phyloP scores from a whole-genome alignment of 64 coral and sea anemone genomes.

The Pocillopora damicornis region DNA sequence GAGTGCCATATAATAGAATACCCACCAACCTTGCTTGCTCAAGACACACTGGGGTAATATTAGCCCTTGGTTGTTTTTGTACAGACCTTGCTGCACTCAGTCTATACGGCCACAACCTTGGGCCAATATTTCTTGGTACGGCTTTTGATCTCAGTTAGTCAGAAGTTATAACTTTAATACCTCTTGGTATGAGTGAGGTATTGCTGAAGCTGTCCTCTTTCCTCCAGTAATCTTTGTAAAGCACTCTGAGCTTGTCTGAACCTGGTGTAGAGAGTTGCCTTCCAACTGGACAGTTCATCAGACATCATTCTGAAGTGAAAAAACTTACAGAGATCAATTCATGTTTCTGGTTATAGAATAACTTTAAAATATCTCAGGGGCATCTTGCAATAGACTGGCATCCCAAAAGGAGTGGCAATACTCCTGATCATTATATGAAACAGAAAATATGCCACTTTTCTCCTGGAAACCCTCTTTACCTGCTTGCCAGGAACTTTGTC shows the following conservation, averaged over 20 bases:
- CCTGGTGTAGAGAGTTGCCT: constrained; percentile 71
- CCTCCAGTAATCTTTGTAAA: constrained; percentile 77
- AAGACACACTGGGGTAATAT: too few relatives aligned
- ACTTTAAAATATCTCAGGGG: too few relatives aligned
- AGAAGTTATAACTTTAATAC: constrained; percentile 10
- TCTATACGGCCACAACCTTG: neutral
- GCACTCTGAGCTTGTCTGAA: constrained; percentile 83
- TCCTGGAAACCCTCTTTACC: constrained; percentile 25
- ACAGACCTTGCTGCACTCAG: too few relatives aligned
- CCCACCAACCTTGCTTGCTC: too few relatives aligned
- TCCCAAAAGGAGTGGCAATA: too few relatives aligned
- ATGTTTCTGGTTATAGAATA: too few relatives aligned
- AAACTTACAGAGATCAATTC: neutral
- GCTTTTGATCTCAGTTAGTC: neutral
- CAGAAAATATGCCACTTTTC: too few relatives aligned
- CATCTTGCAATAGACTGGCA: too few relatives aligned
- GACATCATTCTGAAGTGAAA: constrained; percentile 85
- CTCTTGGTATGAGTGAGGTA: constrained; percentile 73
- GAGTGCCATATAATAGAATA: too few relatives aligned
- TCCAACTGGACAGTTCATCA: constrained; percentile 89
- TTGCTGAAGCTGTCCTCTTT: constrained; percentile 74
- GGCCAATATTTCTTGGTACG: neutral
- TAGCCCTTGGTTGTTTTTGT: too few relatives aligned
- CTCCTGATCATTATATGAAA: too few relatives aligned
- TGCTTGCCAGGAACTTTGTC: constrained; percentile 97